Base-by-base conservation (phyloP, 2,113 vertebrate genomes). In the Syrmaticus mikado region DNA sequence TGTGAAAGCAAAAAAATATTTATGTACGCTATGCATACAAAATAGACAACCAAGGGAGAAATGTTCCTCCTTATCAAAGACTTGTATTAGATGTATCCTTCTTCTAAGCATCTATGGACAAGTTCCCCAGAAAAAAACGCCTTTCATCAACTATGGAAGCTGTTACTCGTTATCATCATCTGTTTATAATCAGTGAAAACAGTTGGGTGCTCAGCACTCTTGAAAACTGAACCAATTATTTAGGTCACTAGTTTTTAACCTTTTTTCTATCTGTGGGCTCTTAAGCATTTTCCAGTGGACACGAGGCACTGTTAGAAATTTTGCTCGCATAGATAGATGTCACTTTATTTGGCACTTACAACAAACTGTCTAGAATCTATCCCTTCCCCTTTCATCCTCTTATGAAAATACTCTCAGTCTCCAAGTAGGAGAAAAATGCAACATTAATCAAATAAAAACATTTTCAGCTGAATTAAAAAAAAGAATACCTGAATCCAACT, bases 181-280 rank as follows among this genome's bases (percentile, higher is more conserved):
- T 96, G 95, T 95, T 96, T 95, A 96, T 93, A 94, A 96, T 96
- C 94, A 95, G 94, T 92, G 91, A 91, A 91, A 96, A 93, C 91
- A 94, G 92, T 93, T 94, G 89, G 94, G 93, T 93, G 89, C 92
- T 94, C 91, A 92, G 87, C 92, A 92, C 94, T 96, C 91, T 96
- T 94, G 91, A 95, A 96, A 96, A 96, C 82, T 92, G 92, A 96
- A 93, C 94, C 91, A 96, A 93, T 96, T 96, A 95, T 92, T 96
- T 95, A 96, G 94, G 91, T 96, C 96, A 96, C 80, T 86, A 95
- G 93, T 96, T 96, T 96, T 95, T 96, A 96, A 96, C 95, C 96
- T 96, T 94, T 94, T 93, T 94, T 93, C 85, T 96, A 81, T 95
- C 90, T 95, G 76, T 81, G 76, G 90, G 86, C 76, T 94, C 83